Evolutionary conservation across 2,888 invertebrate species (phyloP).

Genomic region (Cephalotes varians): DNA sequence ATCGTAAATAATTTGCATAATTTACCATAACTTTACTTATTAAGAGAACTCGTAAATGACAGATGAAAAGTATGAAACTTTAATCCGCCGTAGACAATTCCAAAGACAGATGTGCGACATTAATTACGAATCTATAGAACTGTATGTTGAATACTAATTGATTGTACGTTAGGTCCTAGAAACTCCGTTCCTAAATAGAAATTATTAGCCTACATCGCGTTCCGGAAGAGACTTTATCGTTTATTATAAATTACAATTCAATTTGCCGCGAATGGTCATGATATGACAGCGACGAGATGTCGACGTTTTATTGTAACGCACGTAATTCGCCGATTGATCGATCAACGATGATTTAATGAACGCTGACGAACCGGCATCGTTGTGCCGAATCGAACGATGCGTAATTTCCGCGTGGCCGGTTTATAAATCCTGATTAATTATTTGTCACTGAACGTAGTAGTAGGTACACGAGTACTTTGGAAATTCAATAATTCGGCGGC

Average conservation of each 20-base stretch:
- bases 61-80: background rate
- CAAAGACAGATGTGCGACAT: slow-evolving; percentile 1
- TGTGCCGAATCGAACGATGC: slow-evolving; percentile 44
- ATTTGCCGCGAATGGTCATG: slow-evolving; percentile 45
- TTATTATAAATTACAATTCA: slow-evolving; percentile 47
- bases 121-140: background rate
- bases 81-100: background rate
- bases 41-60: background rate
- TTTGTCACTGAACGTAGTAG: slow-evolving; percentile 42
- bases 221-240: background rate
- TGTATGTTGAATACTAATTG: background rate
- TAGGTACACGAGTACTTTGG: slow-evolving; percentile 44
- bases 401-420: slow-evolving; percentile 54
- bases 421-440: slow-evolving; percentile 57
- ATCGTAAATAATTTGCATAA: background rate
- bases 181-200: background rate
- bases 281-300: slow-evolving; percentile 49
- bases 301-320: slow-evolving; percentile 49
- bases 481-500: slow-evolving; percentile 55
- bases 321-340: slow-evolving; percentile 52
- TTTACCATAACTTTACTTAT: background rate
- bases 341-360: slow-evolving; percentile 53
- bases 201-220: slow-evolving; percentile 1
- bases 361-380: slow-evolving; percentile 33
- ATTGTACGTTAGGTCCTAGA: slow-evolving; percentile 3